Evolutionary conservation across 2,888 invertebrate species (phyloP).

Genomic region (Hedya salicella): DNA sequence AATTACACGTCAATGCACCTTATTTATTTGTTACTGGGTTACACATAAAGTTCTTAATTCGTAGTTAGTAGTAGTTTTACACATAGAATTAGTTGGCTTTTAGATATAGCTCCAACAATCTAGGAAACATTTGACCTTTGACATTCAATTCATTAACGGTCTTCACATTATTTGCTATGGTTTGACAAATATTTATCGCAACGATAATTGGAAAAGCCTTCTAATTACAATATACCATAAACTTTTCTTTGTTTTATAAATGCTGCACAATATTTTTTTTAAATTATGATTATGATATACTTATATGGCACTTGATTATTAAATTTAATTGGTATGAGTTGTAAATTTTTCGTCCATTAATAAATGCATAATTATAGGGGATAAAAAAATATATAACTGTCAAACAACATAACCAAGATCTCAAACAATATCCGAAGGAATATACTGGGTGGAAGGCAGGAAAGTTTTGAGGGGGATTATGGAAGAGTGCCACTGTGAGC

Average conservation of each 20-base stretch:
- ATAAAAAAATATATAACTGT: background rate
- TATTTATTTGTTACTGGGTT: background rate
- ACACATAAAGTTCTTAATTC: no score
- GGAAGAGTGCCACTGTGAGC: slow-evolving; percentile 67
- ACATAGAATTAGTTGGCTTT: background rate
- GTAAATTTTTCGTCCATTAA: background rate
- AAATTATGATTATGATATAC: no score
- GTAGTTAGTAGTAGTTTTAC: no score
- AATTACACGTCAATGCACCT: background rate
- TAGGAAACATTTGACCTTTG: background rate
- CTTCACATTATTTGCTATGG: background rate
- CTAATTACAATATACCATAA: background rate
- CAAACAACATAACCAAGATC: background rate
- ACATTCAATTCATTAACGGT: background rate
- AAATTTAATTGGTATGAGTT: background rate
- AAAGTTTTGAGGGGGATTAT: slow-evolving; percentile 68
- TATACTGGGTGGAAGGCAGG: slow-evolving; percentile 52
- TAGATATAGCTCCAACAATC: background rate
- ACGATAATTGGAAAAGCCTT: background rate
- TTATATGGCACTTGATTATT: background rate
- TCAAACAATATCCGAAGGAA: slow-evolving; percentile 49
- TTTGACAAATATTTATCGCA: slow-evolving; percentile 2
- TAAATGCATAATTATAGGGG: slow-evolving; percentile 1
- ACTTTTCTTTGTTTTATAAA: background rate
- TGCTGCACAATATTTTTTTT: no score